phyloP scores from a whole-genome alignment of 1,140 invertebrate species.

The Tetranychus cinnabarinus region DNA sequence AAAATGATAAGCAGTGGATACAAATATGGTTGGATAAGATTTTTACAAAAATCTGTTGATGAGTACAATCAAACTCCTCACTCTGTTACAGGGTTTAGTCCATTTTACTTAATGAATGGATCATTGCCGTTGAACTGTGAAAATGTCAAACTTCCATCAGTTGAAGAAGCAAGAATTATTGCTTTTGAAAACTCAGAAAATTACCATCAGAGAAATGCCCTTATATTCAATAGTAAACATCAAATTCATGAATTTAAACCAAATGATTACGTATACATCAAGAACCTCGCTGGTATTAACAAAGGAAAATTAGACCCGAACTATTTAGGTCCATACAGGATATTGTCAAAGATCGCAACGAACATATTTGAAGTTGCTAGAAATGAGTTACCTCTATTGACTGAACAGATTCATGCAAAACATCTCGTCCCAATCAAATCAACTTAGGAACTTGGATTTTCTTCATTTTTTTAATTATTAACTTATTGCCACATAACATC shows the following conservation, averaged over 20 bases:
- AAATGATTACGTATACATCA: background rate
- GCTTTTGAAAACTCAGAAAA: background rate
- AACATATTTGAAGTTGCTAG: background rate
- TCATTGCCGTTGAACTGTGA: background rate
- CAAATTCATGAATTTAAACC: background rate
- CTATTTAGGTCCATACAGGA: background rate
- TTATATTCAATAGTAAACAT: background rate
- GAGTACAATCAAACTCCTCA: constrained; percentile 2
- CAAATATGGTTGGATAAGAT: background rate
- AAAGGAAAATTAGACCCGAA: background rate
- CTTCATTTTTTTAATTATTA: no score
- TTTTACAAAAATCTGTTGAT: background rate
- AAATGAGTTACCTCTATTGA: no score
- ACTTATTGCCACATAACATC: no score
- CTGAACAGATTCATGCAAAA: no score
- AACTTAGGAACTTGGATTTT: no score
- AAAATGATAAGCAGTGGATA: background rate
- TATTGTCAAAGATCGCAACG: background rate
- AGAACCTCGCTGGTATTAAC: background rate
- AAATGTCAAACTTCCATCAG: background rate
- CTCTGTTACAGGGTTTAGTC: background rate
- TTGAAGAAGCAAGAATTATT: background rate
- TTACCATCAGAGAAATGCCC: background rate
- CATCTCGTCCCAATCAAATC: no score
- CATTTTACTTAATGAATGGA: background rate